Evolutionary conservation across 2,797 vertebrate genomes (phyloP).

Genomic region (Pangasius djambal): DNA sequence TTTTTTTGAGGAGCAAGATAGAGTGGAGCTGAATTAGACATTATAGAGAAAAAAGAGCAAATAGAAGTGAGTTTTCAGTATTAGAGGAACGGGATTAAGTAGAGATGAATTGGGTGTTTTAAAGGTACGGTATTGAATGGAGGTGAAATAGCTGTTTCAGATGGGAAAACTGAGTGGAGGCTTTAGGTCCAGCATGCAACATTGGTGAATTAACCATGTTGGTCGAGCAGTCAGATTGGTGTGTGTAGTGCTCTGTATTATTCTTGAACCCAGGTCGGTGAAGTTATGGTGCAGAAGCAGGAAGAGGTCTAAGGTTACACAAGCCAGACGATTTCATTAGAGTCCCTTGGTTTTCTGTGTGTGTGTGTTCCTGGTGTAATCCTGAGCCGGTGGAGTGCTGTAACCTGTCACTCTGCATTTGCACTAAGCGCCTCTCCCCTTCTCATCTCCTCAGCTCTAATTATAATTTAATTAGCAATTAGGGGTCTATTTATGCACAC

Average conservation of each 20-base stretch:
- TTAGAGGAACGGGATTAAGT: background rate
- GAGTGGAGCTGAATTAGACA: constrained; percentile 3
- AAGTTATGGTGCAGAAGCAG: constrained; percentile 30
- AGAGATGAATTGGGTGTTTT: background rate
- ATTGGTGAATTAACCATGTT: background rate
- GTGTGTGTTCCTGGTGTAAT: constrained; percentile 62
- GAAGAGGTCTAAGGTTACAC: constrained; percentile 13
- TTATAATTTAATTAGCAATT: constrained; percentile 81
- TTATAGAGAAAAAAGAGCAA: background rate
- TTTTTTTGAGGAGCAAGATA: background rate
- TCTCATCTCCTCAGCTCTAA: constrained; percentile 76
- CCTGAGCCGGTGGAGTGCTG: constrained; percentile 64
- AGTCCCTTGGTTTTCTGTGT: background rate
- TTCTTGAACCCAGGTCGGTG: constrained; percentile 49
- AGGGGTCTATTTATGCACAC: constrained; percentile 75
- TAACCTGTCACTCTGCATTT: constrained; percentile 78
- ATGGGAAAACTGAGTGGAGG: background rate
- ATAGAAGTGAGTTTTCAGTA: background rate
- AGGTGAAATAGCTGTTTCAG: background rate
- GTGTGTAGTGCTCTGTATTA: background rate
- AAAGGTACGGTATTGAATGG: background rate
- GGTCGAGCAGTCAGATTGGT: background rate
- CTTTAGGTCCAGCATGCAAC: background rate
- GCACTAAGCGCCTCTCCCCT: constrained; percentile 75
- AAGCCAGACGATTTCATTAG: background rate